Base-by-base conservation (phyloP, 2,797 vertebrate genomes). In the Coregonus suidteri region DNA sequence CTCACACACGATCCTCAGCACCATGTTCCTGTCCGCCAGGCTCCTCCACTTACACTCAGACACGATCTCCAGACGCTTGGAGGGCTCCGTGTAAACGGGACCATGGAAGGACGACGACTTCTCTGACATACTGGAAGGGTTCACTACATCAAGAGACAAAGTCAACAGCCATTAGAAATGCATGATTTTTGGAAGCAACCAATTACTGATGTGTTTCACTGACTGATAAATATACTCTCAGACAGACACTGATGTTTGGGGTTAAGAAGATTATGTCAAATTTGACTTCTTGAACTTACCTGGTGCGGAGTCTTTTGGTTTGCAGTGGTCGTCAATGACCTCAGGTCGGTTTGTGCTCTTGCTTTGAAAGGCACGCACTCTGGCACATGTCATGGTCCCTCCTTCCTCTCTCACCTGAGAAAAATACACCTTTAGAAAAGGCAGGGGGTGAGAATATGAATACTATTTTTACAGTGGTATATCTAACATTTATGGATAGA, bases 21-120 rank as follows among this genome's bases (percentile, higher is more conserved):
- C 94, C 56, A 91, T 91, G 88, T 82, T 91, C 20, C 94, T 92
- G 87, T 96, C 94, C 1, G 90, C 88, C 41, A 94, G 94, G 71
- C 93, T 92, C 68, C 86, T 87, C 97, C 96, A 97, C 83, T 89
- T 93, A 88, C 96, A 96, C 86, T 97, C 95, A 4, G 97, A 96
- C 79, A 97, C 78, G 76, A 99, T 96, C 85, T 97, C 94, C 85
- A 98, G 94, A 25, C 97, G 94, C 88, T 97, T 98, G 6, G 94
- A 90, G 7, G 94, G 94, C 84, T 90, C 94, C 82, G 90, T 85
- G 87, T 91, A n/a, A n/a, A n/a, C n/a, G 0, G 0, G 18, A 35
- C 25, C 14, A 3, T n/a, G 53, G 16, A 2, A 47, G 41, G 51
- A 14, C 1, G 18, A 47, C n/a, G 64, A 51, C 20, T 65, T n/a